phyloP scores from a whole-genome alignment of 2,888 invertebrate species.

The Busseola fusca region DNA sequence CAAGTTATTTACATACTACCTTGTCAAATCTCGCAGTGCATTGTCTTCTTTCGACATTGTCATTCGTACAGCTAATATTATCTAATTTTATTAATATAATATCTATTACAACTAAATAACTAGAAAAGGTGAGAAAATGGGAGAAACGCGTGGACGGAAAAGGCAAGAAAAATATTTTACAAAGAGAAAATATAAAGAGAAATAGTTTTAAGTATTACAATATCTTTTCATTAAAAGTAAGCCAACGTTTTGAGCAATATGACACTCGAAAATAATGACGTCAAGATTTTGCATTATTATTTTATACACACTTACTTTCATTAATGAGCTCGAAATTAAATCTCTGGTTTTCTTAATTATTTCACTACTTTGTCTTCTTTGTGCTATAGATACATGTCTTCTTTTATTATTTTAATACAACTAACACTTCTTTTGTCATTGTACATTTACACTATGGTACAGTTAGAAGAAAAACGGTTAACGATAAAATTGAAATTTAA shows the following conservation, averaged over 20 bases:
- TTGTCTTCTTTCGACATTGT: slow-evolving; percentile 65
- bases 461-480: slow-evolving; percentile 43
- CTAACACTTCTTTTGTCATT: slow-evolving; percentile 43
- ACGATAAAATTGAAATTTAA: slow-evolving; percentile 60
- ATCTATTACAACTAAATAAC: slow-evolving; percentile 49
- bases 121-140: slow-evolving; percentile 41
- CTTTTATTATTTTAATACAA: slow-evolving; percentile 25
- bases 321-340: slow-evolving; percentile 13
- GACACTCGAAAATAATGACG: slow-evolving; percentile 16
- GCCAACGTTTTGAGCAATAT: slow-evolving; percentile 17
- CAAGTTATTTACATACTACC: slow-evolving; percentile 77
- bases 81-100: slow-evolving; percentile 41
- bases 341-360: slow-evolving; percentile 55
- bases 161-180: slow-evolving; percentile 33
- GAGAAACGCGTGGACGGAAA: slow-evolving; percentile 61
- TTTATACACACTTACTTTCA: slow-evolving; percentile 4
- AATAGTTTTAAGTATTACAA: not conserved
- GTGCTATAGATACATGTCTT: slow-evolving; percentile 46
- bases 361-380: slow-evolving; percentile 56
- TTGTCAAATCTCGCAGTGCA: slow-evolving; percentile 86
- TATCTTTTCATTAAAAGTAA: slow-evolving; percentile 8
- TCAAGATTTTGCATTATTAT: not conserved
- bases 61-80: slow-evolving; percentile 49
- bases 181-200: slow-evolving; percentile 21
- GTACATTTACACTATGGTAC: slow-evolving; percentile 42